These are phyloP conservation scores for Xanthorhoe designata DNA, from an alignment of 2,888 invertebrate genomes.

Conservation along the genomic window DNA sequence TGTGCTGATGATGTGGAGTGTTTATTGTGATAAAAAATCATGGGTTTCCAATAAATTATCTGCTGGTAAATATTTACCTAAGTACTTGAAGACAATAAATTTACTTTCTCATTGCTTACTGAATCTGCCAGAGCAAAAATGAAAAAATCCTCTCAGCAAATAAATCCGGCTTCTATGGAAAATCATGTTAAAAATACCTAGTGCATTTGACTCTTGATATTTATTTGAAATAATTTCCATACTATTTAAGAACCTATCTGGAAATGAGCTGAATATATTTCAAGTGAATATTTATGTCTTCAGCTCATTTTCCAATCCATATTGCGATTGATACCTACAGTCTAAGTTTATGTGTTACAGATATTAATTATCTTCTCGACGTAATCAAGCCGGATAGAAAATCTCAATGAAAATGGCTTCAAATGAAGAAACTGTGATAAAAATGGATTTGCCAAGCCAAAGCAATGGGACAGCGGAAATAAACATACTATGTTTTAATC, in stretches of 20 bases:
- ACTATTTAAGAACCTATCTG: too few relatives aligned
- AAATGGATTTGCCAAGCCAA: conserved; percentile 59
- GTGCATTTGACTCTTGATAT: too few relatives aligned
- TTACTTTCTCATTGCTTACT: neutral
- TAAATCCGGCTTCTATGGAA: too few relatives aligned
- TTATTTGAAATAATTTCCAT: too few relatives aligned
- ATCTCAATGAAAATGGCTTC: conserved; percentile 50
- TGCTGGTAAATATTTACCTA: neutral
- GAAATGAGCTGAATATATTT: too few relatives aligned
- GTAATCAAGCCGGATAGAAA: neutral
- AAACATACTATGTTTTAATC: conserved; percentile 90
- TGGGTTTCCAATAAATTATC: neutral
- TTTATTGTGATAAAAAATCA: neutral
- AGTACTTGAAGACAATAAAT: neutral
- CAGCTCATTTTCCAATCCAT: too few relatives aligned
- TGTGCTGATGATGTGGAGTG: neutral
- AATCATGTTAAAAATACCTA: too few relatives aligned
- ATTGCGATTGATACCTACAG: too few relatives aligned
- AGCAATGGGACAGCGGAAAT: conserved; percentile 73
- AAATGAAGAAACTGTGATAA: conserved; percentile 70
- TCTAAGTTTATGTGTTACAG: conserved; percentile 3
- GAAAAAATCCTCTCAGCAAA: too few relatives aligned
- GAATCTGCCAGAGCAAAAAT: neutral
- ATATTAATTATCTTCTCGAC: neutral
- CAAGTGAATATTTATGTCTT: too few relatives aligned